Evolutionary conservation across 2,797 vertebrate genomes (phyloP).

Genomic region (Tokudaia tokunoshimensis): DNA sequence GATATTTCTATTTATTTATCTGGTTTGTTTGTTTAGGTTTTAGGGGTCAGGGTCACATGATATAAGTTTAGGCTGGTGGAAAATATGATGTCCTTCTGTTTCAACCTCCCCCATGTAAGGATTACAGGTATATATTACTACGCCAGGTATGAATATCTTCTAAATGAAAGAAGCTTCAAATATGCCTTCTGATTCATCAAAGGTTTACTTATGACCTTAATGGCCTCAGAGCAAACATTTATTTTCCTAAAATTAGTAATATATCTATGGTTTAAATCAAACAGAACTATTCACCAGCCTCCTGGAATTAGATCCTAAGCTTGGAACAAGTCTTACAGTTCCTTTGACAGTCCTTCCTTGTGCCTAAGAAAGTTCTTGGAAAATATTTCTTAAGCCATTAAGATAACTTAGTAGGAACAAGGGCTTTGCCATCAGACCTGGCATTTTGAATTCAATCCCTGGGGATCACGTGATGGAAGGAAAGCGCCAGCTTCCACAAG

Average conservation of each 20-base stretch:
- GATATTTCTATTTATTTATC: neutral
- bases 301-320: neutral
- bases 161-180: slow-evolving; percentile 42
- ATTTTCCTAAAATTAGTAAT: slow-evolving; percentile 67
- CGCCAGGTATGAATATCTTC: neutral
- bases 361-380: slow-evolving; percentile 4
- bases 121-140: neutral
- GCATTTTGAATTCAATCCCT: neutral
- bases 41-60: neutral
- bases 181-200: slow-evolving; percentile 37
- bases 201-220: neutral
- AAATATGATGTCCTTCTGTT: neutral
- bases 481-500: neutral
- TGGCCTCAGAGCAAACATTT: slow-evolving; percentile 11
- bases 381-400: neutral
- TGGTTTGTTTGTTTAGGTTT: neutral
- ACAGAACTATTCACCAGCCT: slow-evolving; percentile 24
- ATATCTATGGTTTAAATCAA: slow-evolving; percentile 53
- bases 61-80: neutral
- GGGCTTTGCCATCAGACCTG: neutral
- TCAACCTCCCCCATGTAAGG: neutral
- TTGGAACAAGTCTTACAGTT: neutral
- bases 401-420: neutral
- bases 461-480: neutral
- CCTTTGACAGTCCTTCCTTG: neutral